Percentiles rank a stretch among this genome's conserved stretches.
Evolutionary conservation across 2,797 vertebrate species (phyloP).

Genomic region (Gallinago nigripennis): DNA sequence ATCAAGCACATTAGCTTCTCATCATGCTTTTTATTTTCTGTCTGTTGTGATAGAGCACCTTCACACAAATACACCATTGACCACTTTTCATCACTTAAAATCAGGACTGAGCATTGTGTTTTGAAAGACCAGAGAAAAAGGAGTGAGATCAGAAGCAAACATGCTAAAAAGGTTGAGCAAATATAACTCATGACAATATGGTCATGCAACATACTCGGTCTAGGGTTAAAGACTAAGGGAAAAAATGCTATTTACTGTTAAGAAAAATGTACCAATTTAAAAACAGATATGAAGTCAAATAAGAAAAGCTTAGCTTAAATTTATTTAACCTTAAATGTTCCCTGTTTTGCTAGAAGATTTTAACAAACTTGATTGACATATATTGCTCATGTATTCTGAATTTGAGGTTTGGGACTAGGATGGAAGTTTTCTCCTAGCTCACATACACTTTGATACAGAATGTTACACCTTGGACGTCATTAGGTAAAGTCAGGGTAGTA

Average conservation of each 20-base stretch:
- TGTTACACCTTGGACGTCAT: background rate
- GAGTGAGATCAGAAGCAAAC: background rate
- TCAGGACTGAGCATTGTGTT: background rate
- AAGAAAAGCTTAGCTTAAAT: background rate
- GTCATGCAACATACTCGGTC: background rate
- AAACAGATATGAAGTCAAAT: background rate
- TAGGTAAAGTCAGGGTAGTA: background rate
- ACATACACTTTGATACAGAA: background rate
- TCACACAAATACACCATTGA: background rate
- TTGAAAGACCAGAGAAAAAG: background rate
- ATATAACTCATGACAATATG: background rate
- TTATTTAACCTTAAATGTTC: background rate
- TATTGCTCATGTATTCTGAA: background rate
- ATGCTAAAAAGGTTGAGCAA: background rate
- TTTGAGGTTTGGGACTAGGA: background rate
- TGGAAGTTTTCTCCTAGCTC: background rate
- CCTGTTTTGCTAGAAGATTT: background rate
- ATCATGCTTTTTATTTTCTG: background rate
- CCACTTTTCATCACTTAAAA: background rate
- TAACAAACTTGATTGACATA: rapidly evolving
- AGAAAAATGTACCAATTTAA: background rate
- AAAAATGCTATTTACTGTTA: background rate
- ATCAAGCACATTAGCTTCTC: background rate
- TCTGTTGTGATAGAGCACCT: background rate
- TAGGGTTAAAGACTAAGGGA: background rate